Percentiles rank a stretch among this genome's conserved stretches.
phyloP scores from a whole-genome alignment of 2,797 vertebrate genomes.

The Neosilurus hyrtlii region DNA sequence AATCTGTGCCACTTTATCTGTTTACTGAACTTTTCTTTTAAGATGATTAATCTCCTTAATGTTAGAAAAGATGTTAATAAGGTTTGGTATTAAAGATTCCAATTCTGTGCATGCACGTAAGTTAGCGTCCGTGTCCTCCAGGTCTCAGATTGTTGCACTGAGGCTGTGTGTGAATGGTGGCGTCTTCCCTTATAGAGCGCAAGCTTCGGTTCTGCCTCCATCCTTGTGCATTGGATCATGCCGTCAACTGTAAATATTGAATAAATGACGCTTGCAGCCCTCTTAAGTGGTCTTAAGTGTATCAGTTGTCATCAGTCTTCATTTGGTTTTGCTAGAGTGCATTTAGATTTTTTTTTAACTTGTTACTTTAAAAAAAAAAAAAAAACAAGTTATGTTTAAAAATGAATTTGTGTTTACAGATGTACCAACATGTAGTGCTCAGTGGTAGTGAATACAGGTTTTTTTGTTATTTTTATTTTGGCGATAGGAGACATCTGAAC shows the following conservation, averaged over 20 bases:
- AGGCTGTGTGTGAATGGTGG: constrained; percentile 40
- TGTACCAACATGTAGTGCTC: neutral
- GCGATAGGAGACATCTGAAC: neutral
- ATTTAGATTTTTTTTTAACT: neutral
- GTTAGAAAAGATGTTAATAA: constrained; percentile 44
- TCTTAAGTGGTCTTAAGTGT: constrained; percentile 9
- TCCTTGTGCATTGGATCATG: constrained; percentile 68
- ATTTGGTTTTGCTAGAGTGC: neutral
- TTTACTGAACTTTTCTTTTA: constrained; percentile 11
- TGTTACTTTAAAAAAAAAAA: neutral
- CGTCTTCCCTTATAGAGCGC: constrained; percentile 40
- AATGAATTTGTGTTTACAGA: neutral
- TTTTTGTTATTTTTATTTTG: neutral
- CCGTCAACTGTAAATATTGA: constrained; percentile 66
- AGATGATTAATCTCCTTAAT: constrained; percentile 10
- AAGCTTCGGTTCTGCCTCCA: constrained; percentile 40
- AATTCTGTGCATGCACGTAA: constrained; percentile 59
- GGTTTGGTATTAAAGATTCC: constrained; percentile 40
- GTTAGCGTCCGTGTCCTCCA: constrained; percentile 55
- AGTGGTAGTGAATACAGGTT: neutral
- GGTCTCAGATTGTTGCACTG: constrained; percentile 38
- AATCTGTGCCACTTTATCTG: neutral
- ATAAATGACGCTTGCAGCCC: constrained; percentile 72
- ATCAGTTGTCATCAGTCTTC: neutral
- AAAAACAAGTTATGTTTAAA: neutral